Base-by-base conservation (phyloP, 2,888 invertebrate species). In the Nudaria mundana region DNA sequence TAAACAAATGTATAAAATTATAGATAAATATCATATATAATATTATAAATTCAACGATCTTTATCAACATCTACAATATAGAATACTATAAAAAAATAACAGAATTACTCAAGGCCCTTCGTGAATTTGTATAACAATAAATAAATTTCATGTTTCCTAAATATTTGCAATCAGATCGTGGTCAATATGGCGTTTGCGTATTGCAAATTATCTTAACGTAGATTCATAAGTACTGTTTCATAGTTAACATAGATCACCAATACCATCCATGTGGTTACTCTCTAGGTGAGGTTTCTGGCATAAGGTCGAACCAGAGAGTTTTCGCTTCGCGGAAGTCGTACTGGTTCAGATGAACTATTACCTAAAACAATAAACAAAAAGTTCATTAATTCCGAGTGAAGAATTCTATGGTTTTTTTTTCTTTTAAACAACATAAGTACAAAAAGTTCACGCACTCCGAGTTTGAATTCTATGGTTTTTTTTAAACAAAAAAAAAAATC, bases 221-320 rank as follows among this genome's bases (percentile, higher is more conserved):
- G 57, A 66, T 62, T 66, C 59, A 66, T 69, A 65, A 68, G 67
- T 64, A 68, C 63, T 46, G 52, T 51, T 53, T 53, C 26, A 44
- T 39, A 43, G 41, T 44, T 48, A 50, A 45, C 20, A 30, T 36
- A 28, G 20, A 11, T 37, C 11, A 23, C 22, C 26, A 28, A 29
- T 10, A 23, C 15, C 7, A 13, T 8, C 36, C 18, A 8, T 7
- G 22, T 52, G 20, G 38, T 30, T 80, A 86, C 59, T 87, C 85
- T 63, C 73, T 72, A 4, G 81, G 78, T 23, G 78, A 55, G 3
- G 74, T 60, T 72, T 92, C 93, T 3, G 93, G 92, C 68, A 91
- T 77, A 31, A 94, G 80, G 61, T 94, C 94, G 62, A 92, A 93
- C 95, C 95, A 95, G 55, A 92, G 84, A 2, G 94, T 94, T 52